Evolutionary conservation across 2,797 vertebrate genomes (phyloP), one percentile per base, ranked within the genome.

Genomic region (Sebastes glaucus): DNA sequence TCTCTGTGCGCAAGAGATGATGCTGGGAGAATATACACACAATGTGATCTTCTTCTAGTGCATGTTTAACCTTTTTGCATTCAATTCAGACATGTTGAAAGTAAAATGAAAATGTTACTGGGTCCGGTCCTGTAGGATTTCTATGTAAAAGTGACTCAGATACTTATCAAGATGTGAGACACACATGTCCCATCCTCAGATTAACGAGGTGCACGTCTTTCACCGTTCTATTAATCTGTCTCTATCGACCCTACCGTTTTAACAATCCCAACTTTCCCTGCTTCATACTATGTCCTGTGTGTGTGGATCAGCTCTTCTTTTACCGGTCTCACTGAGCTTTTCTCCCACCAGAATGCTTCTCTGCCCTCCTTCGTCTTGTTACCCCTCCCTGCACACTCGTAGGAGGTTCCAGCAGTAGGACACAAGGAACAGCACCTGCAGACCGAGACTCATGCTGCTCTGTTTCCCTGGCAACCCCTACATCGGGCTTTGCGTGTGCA

Each of bases 401-500:
- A 81, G 90, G 90, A 94, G 91, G 87, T 83, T 94, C 87, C 92
- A 92, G 93, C 90, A 87, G 88, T 89, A 84, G 93, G 92, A 94
- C 92, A 92, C 93, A 79, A 91, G 91, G 86, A 93, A 89, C 92
- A 89, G 92, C 94, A 95, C 95, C 95, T 96, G 94, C 94, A 95
- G 92, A 92, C 89, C 73, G 78, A 90, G 87, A 80, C 89, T 93
- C 94, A 87, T 93, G 89, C 89, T 83, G 92, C 91, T 92, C 93
- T 77, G 95, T 96, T 96, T 93, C 96, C 95, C 73, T 95, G 92
- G 95, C 95, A 96, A 96, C 95, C 88, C 75, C 88, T 89, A 90
- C 92, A 94, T 88, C 69, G 84, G 90, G 94, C 92, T 92, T 88
- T 68, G 86, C 93, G 93, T 93, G 91, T 93, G 92, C 93, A 91